Evolutionary conservation across 2,888 invertebrate genomes (phyloP).

Genomic region (Oithona nana): DNA sequence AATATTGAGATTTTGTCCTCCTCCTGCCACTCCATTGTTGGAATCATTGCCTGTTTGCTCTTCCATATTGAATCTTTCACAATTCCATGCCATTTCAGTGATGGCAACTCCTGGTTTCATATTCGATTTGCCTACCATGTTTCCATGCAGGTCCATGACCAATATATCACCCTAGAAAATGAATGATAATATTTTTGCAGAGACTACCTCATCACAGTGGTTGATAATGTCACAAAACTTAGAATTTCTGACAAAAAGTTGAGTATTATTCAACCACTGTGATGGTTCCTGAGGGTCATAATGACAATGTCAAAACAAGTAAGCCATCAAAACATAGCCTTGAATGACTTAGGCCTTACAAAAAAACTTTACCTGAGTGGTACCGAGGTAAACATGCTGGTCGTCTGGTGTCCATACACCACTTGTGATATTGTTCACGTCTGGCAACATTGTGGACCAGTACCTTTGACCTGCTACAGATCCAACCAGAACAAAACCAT

Average conservation of each 20-base stretch:
- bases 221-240: too few relatives aligned
- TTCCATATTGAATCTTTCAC: conserved; percentile 95
- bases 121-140: conserved; percentile 82
- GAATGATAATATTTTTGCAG: too few relatives aligned
- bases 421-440: conserved; percentile 76
- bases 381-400: conserved; percentile 43
- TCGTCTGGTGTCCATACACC: conserved; percentile 97
- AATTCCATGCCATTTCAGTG: conserved; percentile 84
- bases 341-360: too few relatives aligned
- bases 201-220: too few relatives aligned
- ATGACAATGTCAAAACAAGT: too few relatives aligned
- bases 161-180: conserved; percentile 82
- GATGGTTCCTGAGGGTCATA: too few relatives aligned
- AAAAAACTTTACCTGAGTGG: conserved; percentile 5
- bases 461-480: conserved; percentile 92
- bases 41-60: conserved; percentile 32
- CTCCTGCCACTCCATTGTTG: too few relatives aligned
- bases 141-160: conserved; percentile 89
- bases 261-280: too few relatives aligned
- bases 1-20: neutral
- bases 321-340: too few relatives aligned
- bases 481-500: conserved; percentile 93
- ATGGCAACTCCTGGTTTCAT: conserved; percentile 61
- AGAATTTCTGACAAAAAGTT: too few relatives aligned
- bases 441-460: conserved; percentile 84